Percentiles rank a stretch among this genome's conserved stretches.
phyloP scores from a whole-genome alignment of 2,797 vertebrate species.

The Lophius americanus region DNA sequence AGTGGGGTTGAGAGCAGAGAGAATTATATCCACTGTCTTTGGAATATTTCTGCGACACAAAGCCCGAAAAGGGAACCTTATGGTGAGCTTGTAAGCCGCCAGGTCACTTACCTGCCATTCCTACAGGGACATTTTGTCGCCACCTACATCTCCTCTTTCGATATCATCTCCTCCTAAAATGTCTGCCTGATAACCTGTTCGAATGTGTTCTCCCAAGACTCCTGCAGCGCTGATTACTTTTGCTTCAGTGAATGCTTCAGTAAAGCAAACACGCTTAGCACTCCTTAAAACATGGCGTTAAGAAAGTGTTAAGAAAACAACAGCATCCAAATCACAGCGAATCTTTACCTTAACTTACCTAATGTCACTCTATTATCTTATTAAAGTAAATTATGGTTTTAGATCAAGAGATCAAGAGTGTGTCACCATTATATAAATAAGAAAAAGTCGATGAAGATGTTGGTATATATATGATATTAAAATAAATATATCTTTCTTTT shows the following conservation, averaged over 20 bases:
- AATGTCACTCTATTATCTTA: too few relatives aligned
- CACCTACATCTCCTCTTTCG: slow-evolving; percentile 42
- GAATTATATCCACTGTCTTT: slow-evolving; percentile 73
- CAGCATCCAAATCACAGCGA: slow-evolving; percentile 51
- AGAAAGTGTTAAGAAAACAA: slow-evolving; percentile 55
- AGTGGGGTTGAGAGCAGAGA: slow-evolving; percentile 60
- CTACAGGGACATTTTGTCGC: slow-evolving; percentile 39
- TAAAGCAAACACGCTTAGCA: slow-evolving; percentile 66
- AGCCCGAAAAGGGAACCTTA: slow-evolving; percentile 77
- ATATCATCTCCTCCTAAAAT: slow-evolving; percentile 56
- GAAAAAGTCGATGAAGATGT: too few relatives aligned
- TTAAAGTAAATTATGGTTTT: too few relatives aligned
- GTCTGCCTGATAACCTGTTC: slow-evolving; percentile 53
- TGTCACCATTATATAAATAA: too few relatives aligned
- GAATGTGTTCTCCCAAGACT: slow-evolving; percentile 59
- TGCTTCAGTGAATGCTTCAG: slow-evolving; percentile 50
- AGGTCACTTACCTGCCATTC: slow-evolving; percentile 57
- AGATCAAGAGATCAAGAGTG: too few relatives aligned
- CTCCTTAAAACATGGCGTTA: slow-evolving; percentile 63
- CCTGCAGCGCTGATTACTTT: slow-evolving; percentile 66
- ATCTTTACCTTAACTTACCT: slow-evolving; percentile 8
- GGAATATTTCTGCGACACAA: slow-evolving; percentile 79
- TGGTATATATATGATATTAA: too few relatives aligned
- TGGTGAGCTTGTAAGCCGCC: slow-evolving; percentile 53
- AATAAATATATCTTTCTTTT: too few relatives aligned